A percentile compares a stretch with the other conserved stretches of the same genome.
Conservation (phyloP, 2,888 invertebrate genomes). For the Ptychoptera contaminata region DNA sequence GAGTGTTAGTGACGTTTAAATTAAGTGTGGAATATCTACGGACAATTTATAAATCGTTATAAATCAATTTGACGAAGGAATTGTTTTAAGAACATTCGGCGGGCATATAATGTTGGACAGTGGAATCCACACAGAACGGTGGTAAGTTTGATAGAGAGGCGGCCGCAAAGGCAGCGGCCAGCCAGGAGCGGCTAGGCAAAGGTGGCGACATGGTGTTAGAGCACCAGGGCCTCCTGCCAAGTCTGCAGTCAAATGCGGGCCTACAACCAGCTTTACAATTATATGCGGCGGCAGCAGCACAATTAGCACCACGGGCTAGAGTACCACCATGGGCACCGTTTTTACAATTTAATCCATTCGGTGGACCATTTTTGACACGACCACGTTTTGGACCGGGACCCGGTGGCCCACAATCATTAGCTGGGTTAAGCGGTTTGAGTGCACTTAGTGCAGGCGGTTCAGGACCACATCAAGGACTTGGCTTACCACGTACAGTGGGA, state of each 20-base stretch:
- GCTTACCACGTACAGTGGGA: constrained; percentile 9
- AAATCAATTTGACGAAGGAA: too few species aligned
- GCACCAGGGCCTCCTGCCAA: constrained; percentile 17
- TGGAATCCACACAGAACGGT: too few species aligned
- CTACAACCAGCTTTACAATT: constrained; percentile 54
- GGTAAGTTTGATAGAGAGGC: too few species aligned
- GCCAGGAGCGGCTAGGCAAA: constrained; percentile 13
- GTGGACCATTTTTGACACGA: constrained; percentile 19
- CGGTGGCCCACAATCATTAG: constrained; percentile 15
- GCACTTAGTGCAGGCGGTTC: constrained; percentile 21
- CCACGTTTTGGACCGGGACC: constrained; percentile 21
- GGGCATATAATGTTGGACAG: too few species aligned
- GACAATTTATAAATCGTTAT: too few species aligned
- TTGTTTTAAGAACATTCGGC: too few species aligned
- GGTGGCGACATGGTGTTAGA: constrained; percentile 42
- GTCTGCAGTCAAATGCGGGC: constrained; percentile 28
- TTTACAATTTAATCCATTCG: constrained; percentile 34
- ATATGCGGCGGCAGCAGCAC: constrained; percentile 51
- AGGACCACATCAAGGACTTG: constrained; percentile 18
- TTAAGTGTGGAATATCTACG: too few species aligned
- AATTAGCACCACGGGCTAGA: constrained; percentile 30
- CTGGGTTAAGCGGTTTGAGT: constrained; percentile 14
- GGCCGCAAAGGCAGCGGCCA: constrained; percentile 4
- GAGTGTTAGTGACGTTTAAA: too few species aligned
- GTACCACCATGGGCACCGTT: constrained; percentile 45